Conservation (phyloP, 2,797 vertebrate species). For the Chelon labrosus region DNA sequence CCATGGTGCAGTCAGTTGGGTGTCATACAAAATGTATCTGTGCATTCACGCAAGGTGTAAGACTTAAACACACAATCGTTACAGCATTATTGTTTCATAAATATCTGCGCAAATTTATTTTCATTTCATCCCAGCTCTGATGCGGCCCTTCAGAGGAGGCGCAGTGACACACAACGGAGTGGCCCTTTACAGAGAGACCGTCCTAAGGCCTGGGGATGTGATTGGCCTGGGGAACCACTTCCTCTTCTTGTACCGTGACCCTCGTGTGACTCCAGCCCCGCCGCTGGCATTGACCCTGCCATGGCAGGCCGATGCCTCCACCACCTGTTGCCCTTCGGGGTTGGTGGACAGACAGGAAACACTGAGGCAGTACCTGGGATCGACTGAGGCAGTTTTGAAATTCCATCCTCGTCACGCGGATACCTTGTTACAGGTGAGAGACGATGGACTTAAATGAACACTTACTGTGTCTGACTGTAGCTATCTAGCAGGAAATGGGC, state of each 20-base stretch:
- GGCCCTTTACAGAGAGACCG: slow-evolving; percentile 88
- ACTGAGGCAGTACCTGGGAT: slow-evolving; percentile 89
- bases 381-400: slow-evolving; percentile 87
- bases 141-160: slow-evolving; percentile 91
- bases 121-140: slow-evolving; percentile 76
- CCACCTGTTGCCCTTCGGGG: slow-evolving; percentile 87
- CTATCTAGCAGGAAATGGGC: not conserved
- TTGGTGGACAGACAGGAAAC: slow-evolving; percentile 91
- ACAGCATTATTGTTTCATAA: not conserved
- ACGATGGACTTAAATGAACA: not conserved
- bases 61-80: not conserved
- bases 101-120: not conserved
- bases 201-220: slow-evolving; percentile 91
- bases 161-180: slow-evolving; percentile 91
- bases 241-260: slow-evolving; percentile 94
- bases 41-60: too few relatives aligned
- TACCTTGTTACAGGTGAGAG: slow-evolving; percentile 85
- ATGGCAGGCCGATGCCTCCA: slow-evolving; percentile 80
- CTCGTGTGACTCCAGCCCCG: slow-evolving; percentile 84
- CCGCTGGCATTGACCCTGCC: slow-evolving; percentile 86
- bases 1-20: too few relatives aligned
- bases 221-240: slow-evolving; percentile 92
- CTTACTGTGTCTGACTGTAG: not conserved
- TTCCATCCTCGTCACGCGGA: slow-evolving; percentile 87
- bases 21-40: too few relatives aligned